phyloP scores from a whole-genome alignment of 92 coral and sea anemone genomes.

The Desmophyllum pertusum region DNA sequence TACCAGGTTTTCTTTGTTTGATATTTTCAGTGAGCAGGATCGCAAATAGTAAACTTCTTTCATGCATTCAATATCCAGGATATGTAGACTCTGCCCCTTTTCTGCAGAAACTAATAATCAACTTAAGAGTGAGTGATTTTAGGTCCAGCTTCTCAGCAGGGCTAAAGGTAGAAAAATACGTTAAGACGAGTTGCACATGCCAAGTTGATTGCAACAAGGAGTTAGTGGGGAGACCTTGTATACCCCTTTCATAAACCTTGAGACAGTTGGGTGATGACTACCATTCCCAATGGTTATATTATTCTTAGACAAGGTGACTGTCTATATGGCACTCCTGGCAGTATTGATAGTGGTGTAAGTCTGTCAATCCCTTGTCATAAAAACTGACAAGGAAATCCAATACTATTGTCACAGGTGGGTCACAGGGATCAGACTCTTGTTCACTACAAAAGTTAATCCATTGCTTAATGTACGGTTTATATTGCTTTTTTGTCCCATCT shows the following conservation, averaged over 20 bases:
- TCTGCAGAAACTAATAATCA: conserved; percentile 49
- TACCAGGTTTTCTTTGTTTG: conserved; percentile 48
- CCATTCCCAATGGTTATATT: conserved; percentile 29
- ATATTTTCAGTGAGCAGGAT: conserved; percentile 28
- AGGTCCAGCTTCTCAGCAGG: conserved; percentile 24
- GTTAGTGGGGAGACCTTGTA: conserved; percentile 24
- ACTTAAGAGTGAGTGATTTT: conserved; percentile 35
- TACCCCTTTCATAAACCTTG: conserved; percentile 41
- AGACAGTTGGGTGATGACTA: conserved; percentile 37
- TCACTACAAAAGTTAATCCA: conserved; percentile 46
- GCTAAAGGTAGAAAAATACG: conserved; percentile 21
- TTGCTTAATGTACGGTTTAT: conserved; percentile 30
- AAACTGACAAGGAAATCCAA: conserved; percentile 42
- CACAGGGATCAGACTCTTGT: conserved; percentile 43
- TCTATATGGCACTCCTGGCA: conserved; percentile 45
- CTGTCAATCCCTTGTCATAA: conserved; percentile 43
- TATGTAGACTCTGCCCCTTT: conserved; percentile 11
- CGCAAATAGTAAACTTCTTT: conserved; percentile 7
- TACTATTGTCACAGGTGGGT: conserved; percentile 35
- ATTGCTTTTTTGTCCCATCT: conserved; percentile 34
- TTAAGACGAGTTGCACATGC: conserved; percentile 44
- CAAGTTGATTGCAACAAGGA: conserved; percentile 47
- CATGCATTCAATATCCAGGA: conserved; percentile 25
- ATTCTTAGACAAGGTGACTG: not conserved
- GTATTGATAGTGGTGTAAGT: conserved; percentile 44